Base-by-base conservation (phyloP, 2,888 invertebrate species). In the Clistopyga incitator region DNA sequence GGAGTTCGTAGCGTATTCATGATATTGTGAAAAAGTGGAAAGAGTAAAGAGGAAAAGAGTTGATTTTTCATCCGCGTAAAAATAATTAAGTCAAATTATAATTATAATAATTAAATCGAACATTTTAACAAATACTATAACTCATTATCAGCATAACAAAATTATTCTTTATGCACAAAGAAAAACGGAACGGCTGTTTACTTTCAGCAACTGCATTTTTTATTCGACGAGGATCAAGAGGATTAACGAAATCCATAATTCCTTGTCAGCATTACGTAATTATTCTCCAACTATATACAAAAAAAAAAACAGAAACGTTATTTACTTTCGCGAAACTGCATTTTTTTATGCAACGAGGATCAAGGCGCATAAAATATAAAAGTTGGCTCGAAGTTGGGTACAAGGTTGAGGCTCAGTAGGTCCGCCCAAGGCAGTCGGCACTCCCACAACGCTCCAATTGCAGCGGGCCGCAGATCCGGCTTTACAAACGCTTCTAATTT, bases 381-480 rank as follows among this genome's bases (percentile, higher is more conserved):
- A 56, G 15, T 56, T 61, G 38, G 0, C 38, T 34, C 38, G 10
- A 61, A 59, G 29, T 82, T 78, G 45, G 78, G 78, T 68, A 61
- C 72, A 78, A 78, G 72, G 74, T 78, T 67, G 74, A 78, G 61
- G 68, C 29, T 68, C 42, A 18, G 71, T 82, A 78, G 78, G 74
- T 54, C 68, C 42, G 82, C 34, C 78, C 59, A 59, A 78, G 70
- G 70, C 64, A 70, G 68, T 34, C 47, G 78, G 64, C 82, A 78
- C 78, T 68, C 82, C 82, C 75, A 78, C 64, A 71, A 47, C 54
- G 82, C 65, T 82, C 78, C 78, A 75, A 78, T 78, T 74, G 74
- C 75, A 82, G 68, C 74, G 64, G 82, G 54, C 78, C 82, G 82
- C 42, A 78, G 78, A 82, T 82, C 82, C 82, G 75, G 78, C 70